Conservation (phyloP, 2,888 invertebrate species). For the Cabera pusaria region DNA sequence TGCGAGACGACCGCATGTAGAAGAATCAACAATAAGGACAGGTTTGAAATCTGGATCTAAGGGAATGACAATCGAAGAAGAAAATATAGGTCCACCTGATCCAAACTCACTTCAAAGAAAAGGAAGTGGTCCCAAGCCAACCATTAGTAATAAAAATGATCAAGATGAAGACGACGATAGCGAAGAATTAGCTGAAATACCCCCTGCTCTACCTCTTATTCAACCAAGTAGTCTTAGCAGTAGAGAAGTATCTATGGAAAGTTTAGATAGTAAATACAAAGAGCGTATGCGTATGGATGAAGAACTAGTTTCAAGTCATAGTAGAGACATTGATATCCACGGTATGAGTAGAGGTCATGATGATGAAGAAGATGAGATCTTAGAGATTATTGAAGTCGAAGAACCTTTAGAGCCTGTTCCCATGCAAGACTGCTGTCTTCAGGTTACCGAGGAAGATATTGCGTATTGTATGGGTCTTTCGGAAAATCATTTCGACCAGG, state of each 20-base stretch:
- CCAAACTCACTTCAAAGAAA: slow-evolving; percentile 49
- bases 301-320: slow-evolving; percentile 80
- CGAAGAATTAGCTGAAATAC: slow-evolving; percentile 90
- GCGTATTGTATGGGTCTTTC: slow-evolving; percentile 91
- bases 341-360: slow-evolving; percentile 73
- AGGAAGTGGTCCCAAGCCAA: slow-evolving; percentile 48
- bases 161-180: slow-evolving; percentile 90
- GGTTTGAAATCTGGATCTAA: slow-evolving; percentile 83
- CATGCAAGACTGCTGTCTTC: slow-evolving; percentile 93
- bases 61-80: slow-evolving; percentile 76
- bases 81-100: slow-evolving; percentile 69
- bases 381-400: slow-evolving; percentile 91
- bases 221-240: slow-evolving; percentile 89
- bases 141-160: slow-evolving; percentile 64
- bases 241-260: slow-evolving; percentile 92
- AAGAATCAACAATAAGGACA: slow-evolving; percentile 84
- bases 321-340: slow-evolving; percentile 76
- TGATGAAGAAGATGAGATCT: slow-evolving; percentile 86
- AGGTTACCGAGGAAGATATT: slow-evolving; percentile 97
- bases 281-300: slow-evolving; percentile 87
- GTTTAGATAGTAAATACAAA: slow-evolving; percentile 89
- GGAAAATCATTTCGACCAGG: slow-evolving; percentile 88
- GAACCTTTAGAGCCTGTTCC: slow-evolving; percentile 92
- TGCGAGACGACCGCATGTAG: slow-evolving; percentile 80
- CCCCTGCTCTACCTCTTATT: slow-evolving; percentile 91